Percentiles rank a stretch among this genome's conserved stretches.
These are phyloP conservation scores for Oreonectes daqikongensis DNA, from an alignment of 2,797 vertebrate species.

Conservation along the genomic window DNA sequence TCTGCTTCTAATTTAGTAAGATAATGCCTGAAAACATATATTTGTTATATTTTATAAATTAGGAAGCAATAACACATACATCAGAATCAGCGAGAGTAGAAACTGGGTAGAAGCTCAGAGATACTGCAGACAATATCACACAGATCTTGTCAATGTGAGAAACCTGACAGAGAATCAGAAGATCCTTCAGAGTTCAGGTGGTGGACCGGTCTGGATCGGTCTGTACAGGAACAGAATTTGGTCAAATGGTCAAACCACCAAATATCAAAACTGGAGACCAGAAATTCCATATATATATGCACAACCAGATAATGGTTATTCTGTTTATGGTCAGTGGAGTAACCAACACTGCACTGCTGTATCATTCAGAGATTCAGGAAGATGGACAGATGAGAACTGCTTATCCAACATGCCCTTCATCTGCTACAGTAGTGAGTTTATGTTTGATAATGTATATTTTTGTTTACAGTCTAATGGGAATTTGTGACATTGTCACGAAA, in stretches of 20 bases:
- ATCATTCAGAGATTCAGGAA: background rate
- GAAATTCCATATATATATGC: background rate
- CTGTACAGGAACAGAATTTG: conserved; percentile 49
- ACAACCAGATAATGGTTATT: conserved; percentile 42
- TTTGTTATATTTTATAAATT: too few relatives aligned
- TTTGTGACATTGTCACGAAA: too few relatives aligned
- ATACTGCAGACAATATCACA: conserved; percentile 50
- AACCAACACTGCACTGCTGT: conserved; percentile 38
- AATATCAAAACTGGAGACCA: conserved; percentile 1
- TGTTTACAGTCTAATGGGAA: too few relatives aligned
- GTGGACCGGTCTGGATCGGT: conserved; percentile 37
- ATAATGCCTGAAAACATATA: too few relatives aligned
- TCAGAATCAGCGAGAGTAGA: background rate
- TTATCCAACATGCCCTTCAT: conserved; percentile 19
- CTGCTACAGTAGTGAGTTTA: conserved; percentile 41
- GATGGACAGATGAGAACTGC: conserved; percentile 49
- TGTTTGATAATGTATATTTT: too few relatives aligned
- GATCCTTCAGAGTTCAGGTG: background rate
- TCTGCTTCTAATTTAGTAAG: background rate
- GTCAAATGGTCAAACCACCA: conserved; percentile 28
- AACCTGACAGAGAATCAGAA: conserved; percentile 32
- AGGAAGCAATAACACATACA: background rate
- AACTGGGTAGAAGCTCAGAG: conserved; percentile 7
- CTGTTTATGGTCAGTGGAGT: background rate
- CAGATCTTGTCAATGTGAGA: conserved; percentile 55